phyloP scores from a whole-genome alignment of 2,797 vertebrate species.

The Lepilemur septentrionalis region DNA sequence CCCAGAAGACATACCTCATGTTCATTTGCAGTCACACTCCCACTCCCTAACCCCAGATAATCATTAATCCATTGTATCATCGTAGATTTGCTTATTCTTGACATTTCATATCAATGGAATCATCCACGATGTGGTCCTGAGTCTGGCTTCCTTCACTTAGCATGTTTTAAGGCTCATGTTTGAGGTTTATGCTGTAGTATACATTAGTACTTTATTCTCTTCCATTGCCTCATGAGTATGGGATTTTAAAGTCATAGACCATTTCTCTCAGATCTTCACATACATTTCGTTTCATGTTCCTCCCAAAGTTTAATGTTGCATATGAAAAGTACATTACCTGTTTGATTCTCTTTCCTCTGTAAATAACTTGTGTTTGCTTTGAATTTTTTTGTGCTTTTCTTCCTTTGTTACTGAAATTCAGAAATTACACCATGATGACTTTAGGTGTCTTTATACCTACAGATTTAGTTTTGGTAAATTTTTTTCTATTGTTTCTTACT shows the following conservation, averaged over 20 bases:
- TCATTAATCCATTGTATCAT: not conserved
- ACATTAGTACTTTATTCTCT: not conserved
- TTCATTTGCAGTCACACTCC: not conserved
- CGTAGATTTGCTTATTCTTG: not conserved
- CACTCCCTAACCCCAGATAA: not conserved
- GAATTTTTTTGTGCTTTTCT: not conserved
- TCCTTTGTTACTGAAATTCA: not conserved
- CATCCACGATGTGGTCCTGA: not conserved
- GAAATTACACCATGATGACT: not conserved
- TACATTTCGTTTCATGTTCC: not conserved
- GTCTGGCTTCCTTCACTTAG: not conserved
- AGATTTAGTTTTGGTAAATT: not conserved
- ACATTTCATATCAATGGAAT: not conserved
- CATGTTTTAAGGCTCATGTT: not conserved
- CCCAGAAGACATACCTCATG: not conserved
- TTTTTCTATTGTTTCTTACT: not conserved
- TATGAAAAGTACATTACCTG: not conserved
- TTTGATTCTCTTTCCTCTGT: not conserved
- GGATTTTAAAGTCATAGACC: not conserved
- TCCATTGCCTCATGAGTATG: not conserved
- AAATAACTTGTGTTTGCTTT: not conserved
- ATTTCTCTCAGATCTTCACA: not conserved
- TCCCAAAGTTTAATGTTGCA: not conserved
- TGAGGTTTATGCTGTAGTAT: not conserved
- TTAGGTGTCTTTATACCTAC: not conserved